Evolutionary conservation across 2,888 invertebrate species (phyloP).

Genomic region (Catonia carolina): DNA sequence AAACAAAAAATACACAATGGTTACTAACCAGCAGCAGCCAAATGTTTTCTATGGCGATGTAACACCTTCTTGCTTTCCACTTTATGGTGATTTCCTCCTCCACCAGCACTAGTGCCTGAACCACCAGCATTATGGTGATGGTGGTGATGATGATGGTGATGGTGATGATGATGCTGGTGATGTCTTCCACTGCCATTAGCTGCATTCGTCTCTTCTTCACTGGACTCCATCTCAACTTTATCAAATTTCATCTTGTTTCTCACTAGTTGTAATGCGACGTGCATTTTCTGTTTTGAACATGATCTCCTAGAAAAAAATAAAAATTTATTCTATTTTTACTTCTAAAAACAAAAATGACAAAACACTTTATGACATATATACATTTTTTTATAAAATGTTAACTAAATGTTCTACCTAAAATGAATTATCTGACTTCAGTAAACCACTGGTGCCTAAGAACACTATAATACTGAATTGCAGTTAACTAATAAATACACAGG

Average conservation of each 20-base stretch:
- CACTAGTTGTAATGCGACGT: conserved; percentile 9
- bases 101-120: not conserved
- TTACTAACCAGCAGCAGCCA: not conserved
- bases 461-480: too few relatives aligned
- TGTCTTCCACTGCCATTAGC: conserved; percentile 2
- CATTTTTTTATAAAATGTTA: too few relatives aligned
- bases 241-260: conserved; percentile 9
- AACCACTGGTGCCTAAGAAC: too few relatives aligned
- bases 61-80: not conserved
- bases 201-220: conserved; percentile 22
- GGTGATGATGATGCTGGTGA: not conserved
- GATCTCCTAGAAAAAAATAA: not conserved
- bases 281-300: conserved; percentile 1
- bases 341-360: not conserved
- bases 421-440: too few relatives aligned
- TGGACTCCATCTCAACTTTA: conserved; percentile 41
- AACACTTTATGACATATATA: conserved; percentile 1
- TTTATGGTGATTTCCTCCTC: not conserved
- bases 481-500: too few relatives aligned
- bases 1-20: too few relatives aligned
- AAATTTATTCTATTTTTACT: not conserved
- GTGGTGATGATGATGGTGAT: too few relatives aligned
- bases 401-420: too few relatives aligned
- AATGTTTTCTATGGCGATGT: not conserved
- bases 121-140: too few relatives aligned